phyloP scores from a whole-genome alignment of 2,888 invertebrate genomes.

The Actias luna region DNA sequence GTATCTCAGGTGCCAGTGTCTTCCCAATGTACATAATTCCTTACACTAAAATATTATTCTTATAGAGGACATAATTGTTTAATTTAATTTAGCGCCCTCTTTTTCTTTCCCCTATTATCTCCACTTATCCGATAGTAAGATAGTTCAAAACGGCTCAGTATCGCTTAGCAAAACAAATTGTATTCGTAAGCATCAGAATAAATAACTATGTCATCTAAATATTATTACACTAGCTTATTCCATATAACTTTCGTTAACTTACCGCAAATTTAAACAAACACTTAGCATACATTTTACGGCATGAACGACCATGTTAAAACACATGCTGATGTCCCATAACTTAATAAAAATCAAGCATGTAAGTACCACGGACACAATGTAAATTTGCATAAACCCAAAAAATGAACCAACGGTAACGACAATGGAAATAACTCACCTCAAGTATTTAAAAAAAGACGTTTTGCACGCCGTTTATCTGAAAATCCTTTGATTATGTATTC shows the following conservation, averaged over 20 bases:
- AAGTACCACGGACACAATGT: not conserved
- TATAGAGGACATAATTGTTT: no score
- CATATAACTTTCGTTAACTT: not conserved
- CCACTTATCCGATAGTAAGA: no score
- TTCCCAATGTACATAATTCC: no score
- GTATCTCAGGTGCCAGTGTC: no score
- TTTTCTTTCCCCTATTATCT: no score
- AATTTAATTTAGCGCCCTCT: no score
- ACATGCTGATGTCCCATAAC: not conserved
- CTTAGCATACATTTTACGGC: not conserved
- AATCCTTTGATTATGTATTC: not conserved
- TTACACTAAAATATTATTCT: no score
- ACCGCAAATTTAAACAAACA: not conserved
- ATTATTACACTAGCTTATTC: not conserved
- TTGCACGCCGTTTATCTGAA: not conserved
- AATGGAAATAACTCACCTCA: not conserved
- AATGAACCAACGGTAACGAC: not conserved
- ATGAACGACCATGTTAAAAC: not conserved
- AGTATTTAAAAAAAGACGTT: not conserved
- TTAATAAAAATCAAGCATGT: not conserved
- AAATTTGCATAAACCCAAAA: slow-evolving; percentile 1
- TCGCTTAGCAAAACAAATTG: not conserved
- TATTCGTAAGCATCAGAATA: not conserved
- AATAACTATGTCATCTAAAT: not conserved
- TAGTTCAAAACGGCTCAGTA: no score